Evolutionary conservation across 2,797 vertebrate genomes (phyloP), one percentile per base, ranked within the genome.

Genomic region (Darevskia mixta): DNA sequence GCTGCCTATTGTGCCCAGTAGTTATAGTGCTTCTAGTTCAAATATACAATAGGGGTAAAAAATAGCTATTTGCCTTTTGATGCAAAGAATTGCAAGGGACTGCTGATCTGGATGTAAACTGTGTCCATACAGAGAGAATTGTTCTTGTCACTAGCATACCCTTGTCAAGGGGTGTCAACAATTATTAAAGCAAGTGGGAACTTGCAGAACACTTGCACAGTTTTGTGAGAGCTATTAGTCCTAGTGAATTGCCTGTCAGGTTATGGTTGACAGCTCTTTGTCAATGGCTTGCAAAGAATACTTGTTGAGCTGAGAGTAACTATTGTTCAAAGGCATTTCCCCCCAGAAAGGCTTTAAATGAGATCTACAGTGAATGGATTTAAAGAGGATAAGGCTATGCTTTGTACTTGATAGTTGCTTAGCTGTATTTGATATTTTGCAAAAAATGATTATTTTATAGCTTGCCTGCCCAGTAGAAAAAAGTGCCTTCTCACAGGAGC

Each of bases 101-200:
- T 87, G 87, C 87, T 91, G 35, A 90, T 91, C 88, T 73, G 87
- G 80, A 91, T 92, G 87, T 80, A 87, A 89, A 92, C 4, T 82
- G 64, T 91, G 89, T 78, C 77, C 76, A 77, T 85, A 8, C 2
- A 73, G 87, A 67, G 64, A n/a, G 4, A 91, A 88, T 78, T 13
- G 38, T 55, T 6, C 0, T 81, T 89, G 86, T 90, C 82, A 61
- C 80, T 72, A 49, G 83, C 88, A 83, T 88, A 66, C n/a, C 17
- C 43, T 82, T 78, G 29, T 72, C 87, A 88, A 67, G 86, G 87
- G 83, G 8, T 83, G 86, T 89, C 85, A 91, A 1, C 76, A 91
- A 87, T 84, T 86, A 27, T 93, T 92, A 92, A 75, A 82, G 58
- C 78, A 61, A 61, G 66, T 4, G 8, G 83, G 41, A 80, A 64